Base-by-base conservation (phyloP, 2,113 vertebrate species). In the Pterocles orientalis region DNA sequence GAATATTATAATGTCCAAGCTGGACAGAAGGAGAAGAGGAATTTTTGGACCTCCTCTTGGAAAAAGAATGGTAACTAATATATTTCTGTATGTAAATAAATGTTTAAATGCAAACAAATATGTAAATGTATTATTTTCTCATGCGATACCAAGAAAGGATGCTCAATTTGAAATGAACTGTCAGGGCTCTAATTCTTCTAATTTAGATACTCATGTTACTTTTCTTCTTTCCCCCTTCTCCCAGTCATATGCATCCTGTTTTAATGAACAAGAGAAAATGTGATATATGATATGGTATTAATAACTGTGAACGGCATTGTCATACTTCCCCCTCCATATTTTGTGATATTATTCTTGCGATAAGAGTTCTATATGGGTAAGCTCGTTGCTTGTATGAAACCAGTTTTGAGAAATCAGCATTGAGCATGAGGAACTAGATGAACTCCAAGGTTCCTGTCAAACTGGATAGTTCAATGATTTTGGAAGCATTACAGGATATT, bases 1-100 rank as follows among this genome's bases (percentile, higher is more conserved):
- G 96, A 99, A 98, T 95, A 99, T 99, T 85, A 99, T 99, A 66
- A 99, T 99, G 98, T 99, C 99, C 47, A 99, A 99, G 92, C 87
- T 99, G 87, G 99, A 99, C 94, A 99, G 99, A 97, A 98, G 99
- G 64, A 98, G 98, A 78, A 99, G 98, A 95, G 99, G 98, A 88
- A 96, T 99, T 76, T 99, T 98, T 53, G 99, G 99, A 45, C 99
- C 99, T 66, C 98, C 98, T 28, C 31, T 98, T 81, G 99, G 99
- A 86, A 99, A 99, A 92, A 99, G 95, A 98, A 99, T 98, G 98
- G 99, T 99, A 98, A 92, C 48, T 47, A 6, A 47, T 94, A 19
- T 60, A 45, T 90, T 90, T 81, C 23, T 66, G 6, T 61, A 58
- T 66, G 31, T 62, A 80, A 77, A 64, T 58, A 73, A 82, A 18